These are phyloP conservation scores for Zosterops lateralis DNA, from an alignment of 2,113 vertebrate genomes.

Conservation along the genomic window DNA sequence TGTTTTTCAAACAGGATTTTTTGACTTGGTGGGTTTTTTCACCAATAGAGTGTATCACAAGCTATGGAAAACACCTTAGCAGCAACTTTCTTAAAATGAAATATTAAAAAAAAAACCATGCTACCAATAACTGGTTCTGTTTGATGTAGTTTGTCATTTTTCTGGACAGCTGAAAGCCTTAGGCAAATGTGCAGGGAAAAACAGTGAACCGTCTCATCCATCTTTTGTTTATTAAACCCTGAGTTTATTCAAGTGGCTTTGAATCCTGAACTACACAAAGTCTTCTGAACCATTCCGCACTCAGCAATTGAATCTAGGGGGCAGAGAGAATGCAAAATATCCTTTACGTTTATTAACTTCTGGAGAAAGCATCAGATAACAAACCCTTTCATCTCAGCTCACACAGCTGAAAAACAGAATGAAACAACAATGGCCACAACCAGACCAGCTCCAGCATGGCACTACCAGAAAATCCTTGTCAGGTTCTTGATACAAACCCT, in stretches of 20 bases:
- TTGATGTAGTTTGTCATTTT: conserved; percentile 48
- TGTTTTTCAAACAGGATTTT: background rate
- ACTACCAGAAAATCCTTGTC: background rate
- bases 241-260: conserved; percentile 41
- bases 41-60: background rate
- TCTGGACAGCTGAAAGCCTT: conserved; percentile 54
- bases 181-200: conserved; percentile 34
- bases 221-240: conserved; percentile 51
- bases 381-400: background rate
- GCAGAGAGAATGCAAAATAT: background rate
- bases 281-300: background rate
- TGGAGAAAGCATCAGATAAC: background rate
- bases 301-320: background rate
- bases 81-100: conserved; percentile 17
- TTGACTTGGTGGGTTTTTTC: background rate
- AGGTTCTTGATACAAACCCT: background rate
- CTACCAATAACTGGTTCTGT: conserved; percentile 35
- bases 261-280: conserved; percentile 9
- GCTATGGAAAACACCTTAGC: background rate
- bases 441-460: background rate
- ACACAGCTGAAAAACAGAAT: background rate
- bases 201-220: conserved; percentile 21
- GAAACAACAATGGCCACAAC: background rate
- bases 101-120: background rate
- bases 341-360: background rate